These are phyloP conservation scores for Latheticus oryzae DNA, from an alignment of 2,888 invertebrate genomes.

Conservation along the genomic window DNA sequence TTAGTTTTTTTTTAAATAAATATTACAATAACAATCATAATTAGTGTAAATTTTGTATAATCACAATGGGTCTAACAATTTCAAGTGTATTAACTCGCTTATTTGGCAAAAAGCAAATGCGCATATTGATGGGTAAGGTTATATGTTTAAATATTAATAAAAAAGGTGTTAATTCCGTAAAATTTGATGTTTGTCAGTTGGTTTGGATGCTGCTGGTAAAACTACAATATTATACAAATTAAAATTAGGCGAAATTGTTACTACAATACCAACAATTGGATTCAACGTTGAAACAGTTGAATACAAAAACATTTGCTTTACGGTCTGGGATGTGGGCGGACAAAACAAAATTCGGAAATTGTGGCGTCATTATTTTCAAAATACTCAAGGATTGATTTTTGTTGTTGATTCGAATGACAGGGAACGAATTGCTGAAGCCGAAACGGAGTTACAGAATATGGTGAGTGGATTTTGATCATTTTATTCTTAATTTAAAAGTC, in stretches of 20 bases:
- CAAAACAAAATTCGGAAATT: conserved; percentile 96
- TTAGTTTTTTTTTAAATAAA: conserved; percentile 8
- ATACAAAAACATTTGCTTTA: conserved; percentile 97
- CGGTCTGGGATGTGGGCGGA: conserved; percentile 98
- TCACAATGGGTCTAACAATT: conserved; percentile 48
- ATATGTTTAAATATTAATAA: too few relatives aligned
- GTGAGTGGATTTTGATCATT: conserved; percentile 19
- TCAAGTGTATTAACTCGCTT: conserved; percentile 45
- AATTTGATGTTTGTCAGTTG: conserved; percentile 68
- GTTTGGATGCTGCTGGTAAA: conserved; percentile 96
- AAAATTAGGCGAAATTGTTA: conserved; percentile 95
- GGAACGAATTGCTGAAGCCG: conserved; percentile 90
- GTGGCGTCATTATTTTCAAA: conserved; percentile 98
- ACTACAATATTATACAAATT: conserved; percentile 96
- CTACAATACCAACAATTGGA: conserved; percentile 96
- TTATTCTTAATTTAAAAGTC: not conserved
- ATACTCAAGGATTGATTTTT: conserved; percentile 94
- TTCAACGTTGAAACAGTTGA: conserved; percentile 98
- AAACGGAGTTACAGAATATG: conserved; percentile 79
- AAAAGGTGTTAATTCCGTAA: conserved; percentile 5
- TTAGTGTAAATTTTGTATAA: conserved; percentile 3
- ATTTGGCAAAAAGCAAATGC: conserved; percentile 49
- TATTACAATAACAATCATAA: conserved; percentile 14
- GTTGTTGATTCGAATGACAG: conserved; percentile 96
- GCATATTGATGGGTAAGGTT: conserved; percentile 49